phyloP scores from a whole-genome alignment of 1,140 invertebrate species.

The Telenomus remus region DNA sequence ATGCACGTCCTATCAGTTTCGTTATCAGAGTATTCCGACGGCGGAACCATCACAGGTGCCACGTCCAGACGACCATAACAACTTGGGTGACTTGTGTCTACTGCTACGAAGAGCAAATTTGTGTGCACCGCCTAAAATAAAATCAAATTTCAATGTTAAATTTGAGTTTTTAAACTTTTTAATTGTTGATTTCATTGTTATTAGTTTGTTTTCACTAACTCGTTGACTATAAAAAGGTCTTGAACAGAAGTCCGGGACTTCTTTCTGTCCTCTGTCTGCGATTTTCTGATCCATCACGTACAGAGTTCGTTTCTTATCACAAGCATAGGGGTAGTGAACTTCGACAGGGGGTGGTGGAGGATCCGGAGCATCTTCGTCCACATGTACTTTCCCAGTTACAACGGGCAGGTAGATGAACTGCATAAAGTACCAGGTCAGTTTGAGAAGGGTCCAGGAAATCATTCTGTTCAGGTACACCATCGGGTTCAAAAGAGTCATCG shows the following conservation, averaged over 20 bases:
- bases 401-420: conserved; percentile 65
- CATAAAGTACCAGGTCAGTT: conserved; percentile 62
- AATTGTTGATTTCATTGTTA: neutral
- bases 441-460: conserved; percentile 63
- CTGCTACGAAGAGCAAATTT: conserved; percentile 87
- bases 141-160: neutral
- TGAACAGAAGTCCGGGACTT: conserved; percentile 61
- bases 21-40: conserved; percentile 70
- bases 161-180: too few relatives aligned
- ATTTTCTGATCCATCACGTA: conserved; percentile 81
- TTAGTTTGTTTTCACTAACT: conserved; percentile 44
- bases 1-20: conserved; percentile 79
- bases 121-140: conserved; percentile 82
- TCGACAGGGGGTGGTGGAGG: conserved; percentile 67
- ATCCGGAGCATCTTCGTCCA: conserved; percentile 66
- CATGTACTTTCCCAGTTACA: conserved; percentile 61
- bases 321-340: conserved; percentile 73
- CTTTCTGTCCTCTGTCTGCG: conserved; percentile 60
- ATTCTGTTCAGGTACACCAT: conserved; percentile 61
- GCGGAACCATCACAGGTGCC: conserved; percentile 62
- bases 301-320: conserved; percentile 80
- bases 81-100: conserved; percentile 75
- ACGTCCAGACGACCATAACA: conserved; percentile 67
- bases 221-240: conserved; percentile 69
- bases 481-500: conserved; percentile 61